Base-by-base conservation (phyloP, 2,888 invertebrate species). In the Plagiodera versicolora region DNA sequence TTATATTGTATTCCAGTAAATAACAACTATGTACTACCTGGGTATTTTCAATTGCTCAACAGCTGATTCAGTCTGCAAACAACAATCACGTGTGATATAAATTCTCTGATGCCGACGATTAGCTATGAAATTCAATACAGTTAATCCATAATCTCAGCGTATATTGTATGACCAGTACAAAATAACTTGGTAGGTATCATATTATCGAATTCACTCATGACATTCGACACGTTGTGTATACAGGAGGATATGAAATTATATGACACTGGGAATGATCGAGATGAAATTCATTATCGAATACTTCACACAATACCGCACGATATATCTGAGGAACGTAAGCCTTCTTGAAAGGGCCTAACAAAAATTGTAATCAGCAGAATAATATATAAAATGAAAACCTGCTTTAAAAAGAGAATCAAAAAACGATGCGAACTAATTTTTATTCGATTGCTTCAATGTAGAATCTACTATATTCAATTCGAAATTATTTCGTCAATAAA, bases 221-320 rank as follows among this genome's bases (percentile, higher is more conserved):
- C 56, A 67, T 65, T 58, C 63, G 65, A 67, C 61, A 65, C 65
- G 60, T 56, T 61, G 52, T 56, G 4, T 20, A 49, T 28, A 56
- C 45, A 57, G 56, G 28, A 32, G 39, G 58, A 56, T 61, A 55
- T 63, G 51, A 56, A 46, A 60, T 18, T 47, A 58, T 58, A 61
- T 61, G 61, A 63, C 53, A 59, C 49, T 28, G 63, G 63, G 64
- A 61, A 65, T 65, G 63, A 61, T 69, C 61, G 64, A 61, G 62
- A n/a, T 63, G 64, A 65, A 66, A 64, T 67, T n/a, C n/a, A n/a
- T n/a, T n/a, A n/a, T n/a, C n/a, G n/a, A n/a, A n/a, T n/a, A n/a
- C n/a, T n/a, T n/a, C n/a, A n/a, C n/a, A n/a, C n/a, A n/a, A n/a
- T n/a, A n/a, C n/a, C n/a, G n/a, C n/a, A n/a, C n/a, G n/a, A n/a